A percentile compares a stretch with the other conserved stretches of the same genome.
These are phyloP conservation scores for Phalanger gymnotis DNA, from an alignment of 2,797 vertebrate species.

Conservation along the genomic window DNA sequence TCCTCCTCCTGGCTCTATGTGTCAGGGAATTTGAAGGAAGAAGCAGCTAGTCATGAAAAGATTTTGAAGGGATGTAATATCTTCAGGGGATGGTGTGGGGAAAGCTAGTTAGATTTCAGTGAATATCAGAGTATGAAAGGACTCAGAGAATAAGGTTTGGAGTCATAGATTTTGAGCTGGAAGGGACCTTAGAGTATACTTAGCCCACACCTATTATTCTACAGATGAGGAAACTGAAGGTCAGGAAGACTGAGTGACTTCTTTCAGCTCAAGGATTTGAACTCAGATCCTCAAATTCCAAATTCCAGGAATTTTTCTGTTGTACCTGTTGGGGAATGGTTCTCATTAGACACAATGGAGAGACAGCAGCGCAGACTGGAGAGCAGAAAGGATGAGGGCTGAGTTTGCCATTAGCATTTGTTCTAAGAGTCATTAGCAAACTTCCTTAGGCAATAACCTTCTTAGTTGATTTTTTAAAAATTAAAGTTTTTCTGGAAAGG, in stretches of 20 bases:
- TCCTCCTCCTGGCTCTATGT: background rate
- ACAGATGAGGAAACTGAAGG: background rate
- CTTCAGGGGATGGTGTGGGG: too few species aligned
- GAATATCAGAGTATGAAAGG: background rate
- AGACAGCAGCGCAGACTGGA: background rate
- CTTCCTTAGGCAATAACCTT: background rate
- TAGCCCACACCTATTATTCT: background rate
- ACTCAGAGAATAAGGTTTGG: background rate
- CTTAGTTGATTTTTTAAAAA: background rate
- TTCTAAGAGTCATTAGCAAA: background rate
- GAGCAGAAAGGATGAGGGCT: background rate
- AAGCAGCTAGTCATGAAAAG: background rate
- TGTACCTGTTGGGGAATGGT: background rate
- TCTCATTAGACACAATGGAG: background rate
- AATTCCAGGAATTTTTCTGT: background rate
- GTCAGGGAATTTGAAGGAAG: background rate
- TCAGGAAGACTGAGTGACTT: background rate
- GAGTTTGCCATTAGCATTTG: background rate
- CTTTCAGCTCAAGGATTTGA: background rate
- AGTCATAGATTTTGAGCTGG: background rate
- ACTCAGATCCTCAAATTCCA: background rate
- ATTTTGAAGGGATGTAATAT: background rate
- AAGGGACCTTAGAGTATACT: background rate
- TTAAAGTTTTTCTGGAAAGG: background rate
- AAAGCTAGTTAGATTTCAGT: background rate